phyloP scores from a whole-genome alignment of 2,888 invertebrate species.

The Gari tellinella region DNA sequence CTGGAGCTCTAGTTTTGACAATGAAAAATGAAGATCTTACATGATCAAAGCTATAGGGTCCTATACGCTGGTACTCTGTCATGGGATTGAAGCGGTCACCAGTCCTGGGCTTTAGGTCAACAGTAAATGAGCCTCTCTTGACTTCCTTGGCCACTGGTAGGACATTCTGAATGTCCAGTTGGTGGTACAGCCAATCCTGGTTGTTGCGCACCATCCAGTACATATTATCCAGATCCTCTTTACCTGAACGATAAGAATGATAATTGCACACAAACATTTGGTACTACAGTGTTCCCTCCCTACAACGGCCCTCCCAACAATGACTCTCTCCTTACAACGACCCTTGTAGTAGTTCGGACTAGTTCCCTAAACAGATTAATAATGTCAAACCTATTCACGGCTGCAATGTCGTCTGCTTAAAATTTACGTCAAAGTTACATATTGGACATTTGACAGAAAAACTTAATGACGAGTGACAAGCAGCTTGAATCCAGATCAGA shows the following conservation, averaged over 20 bases:
- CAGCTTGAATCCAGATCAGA: no score
- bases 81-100: constrained; percentile 70
- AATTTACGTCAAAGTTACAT: no score
- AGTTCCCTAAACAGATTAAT: no score
- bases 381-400: no score
- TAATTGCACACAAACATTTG: no score
- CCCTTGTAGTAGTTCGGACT: no score
- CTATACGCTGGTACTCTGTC: constrained; percentile 73
- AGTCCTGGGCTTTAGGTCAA: constrained; percentile 19
- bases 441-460: no score
- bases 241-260: constrained; percentile 55
- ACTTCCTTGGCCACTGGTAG: constrained; percentile 57
- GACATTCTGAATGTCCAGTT: constrained; percentile 76
- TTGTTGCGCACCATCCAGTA: constrained; percentile 78
- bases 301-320: neutral
- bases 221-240: constrained; percentile 62
- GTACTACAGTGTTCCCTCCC: no score
- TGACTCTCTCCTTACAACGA: no score
- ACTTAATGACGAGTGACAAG: no score
- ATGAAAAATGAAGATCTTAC: constrained; percentile 62
- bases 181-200: constrained; percentile 76
- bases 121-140: constrained; percentile 19
- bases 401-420: no score
- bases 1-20: no score
- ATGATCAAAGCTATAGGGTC: constrained; percentile 74